A percentile compares a stretch with the other conserved stretches of the same genome.
Conservation (phyloP, 2,113 vertebrate species). For the Vulpes vulpes region DNA sequence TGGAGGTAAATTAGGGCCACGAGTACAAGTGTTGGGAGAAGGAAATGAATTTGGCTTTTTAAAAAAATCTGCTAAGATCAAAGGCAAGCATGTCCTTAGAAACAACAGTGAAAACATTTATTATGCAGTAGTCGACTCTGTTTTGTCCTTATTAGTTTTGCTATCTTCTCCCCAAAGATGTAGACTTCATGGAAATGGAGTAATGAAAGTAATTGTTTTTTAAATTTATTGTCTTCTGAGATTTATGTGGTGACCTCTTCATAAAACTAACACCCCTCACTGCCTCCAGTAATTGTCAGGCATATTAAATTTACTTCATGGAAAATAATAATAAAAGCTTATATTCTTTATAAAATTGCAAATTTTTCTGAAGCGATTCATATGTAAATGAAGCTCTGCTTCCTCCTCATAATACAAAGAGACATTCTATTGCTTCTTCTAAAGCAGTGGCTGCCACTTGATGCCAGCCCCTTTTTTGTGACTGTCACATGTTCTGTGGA, state of each 20-base stretch:
- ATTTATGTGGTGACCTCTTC: not conserved
- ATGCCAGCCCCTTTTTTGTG: not conserved
- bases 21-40: not conserved
- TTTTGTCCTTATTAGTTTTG: not conserved
- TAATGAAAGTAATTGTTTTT: not conserved
- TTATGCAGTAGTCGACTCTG: not conserved
- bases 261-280: not conserved
- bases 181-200: not conserved
- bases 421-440: not conserved
- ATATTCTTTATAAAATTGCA: not conserved
- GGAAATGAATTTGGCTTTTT: not conserved
- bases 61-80: not conserved
- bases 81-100: not conserved
- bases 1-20: not conserved
- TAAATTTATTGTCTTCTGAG: not conserved
- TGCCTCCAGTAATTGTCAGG: not conserved
- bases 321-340: not conserved
- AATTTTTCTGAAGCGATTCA: not conserved
- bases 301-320: not conserved
- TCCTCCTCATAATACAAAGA: not conserved
- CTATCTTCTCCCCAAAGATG: not conserved
- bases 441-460: not conserved
- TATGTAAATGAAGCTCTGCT: not conserved
- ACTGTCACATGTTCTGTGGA: not conserved
- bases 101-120: not conserved